A percentile compares a stretch with the other conserved stretches of the same genome.
Evolutionary conservation across 2,797 vertebrate species (phyloP).

Genomic region (Xiphorhynchus erythropygius): DNA sequence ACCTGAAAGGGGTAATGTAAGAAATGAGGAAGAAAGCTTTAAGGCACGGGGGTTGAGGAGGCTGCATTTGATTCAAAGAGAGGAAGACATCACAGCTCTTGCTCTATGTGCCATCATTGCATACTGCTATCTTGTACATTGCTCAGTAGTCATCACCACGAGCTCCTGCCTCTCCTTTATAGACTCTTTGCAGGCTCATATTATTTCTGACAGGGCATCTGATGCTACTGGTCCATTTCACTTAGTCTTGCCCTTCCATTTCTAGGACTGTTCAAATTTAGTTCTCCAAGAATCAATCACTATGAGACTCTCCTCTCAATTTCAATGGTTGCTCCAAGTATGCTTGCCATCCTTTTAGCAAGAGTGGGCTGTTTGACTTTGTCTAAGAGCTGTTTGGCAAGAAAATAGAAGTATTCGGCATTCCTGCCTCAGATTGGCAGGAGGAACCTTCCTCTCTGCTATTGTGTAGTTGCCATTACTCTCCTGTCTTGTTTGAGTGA

Average conservation of each 20-base stretch:
- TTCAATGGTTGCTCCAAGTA: background rate
- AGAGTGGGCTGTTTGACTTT: background rate
- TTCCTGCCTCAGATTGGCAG: background rate
- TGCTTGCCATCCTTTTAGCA: background rate
- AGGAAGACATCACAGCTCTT: background rate
- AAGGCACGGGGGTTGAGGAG: background rate
- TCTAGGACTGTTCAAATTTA: background rate
- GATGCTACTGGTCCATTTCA: background rate
- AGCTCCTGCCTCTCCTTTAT: background rate
- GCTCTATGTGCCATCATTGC: background rate
- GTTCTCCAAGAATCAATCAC: background rate
- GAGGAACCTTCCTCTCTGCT: background rate
- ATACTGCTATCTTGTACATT: background rate
- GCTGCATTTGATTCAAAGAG: background rate
- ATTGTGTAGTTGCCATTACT: background rate
- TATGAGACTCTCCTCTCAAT: background rate
- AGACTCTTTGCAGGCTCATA: background rate
- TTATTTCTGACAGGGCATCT: background rate
- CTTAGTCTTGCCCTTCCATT: background rate
- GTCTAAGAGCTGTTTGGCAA: background rate
- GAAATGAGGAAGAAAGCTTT: background rate
- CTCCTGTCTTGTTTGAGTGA: background rate
- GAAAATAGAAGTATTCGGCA: background rate
- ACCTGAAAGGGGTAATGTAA: background rate
- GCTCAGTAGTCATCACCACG: background rate